phyloP scores from a whole-genome alignment of 2,797 vertebrate genomes.

The Microcaecilia unicolor region DNA sequence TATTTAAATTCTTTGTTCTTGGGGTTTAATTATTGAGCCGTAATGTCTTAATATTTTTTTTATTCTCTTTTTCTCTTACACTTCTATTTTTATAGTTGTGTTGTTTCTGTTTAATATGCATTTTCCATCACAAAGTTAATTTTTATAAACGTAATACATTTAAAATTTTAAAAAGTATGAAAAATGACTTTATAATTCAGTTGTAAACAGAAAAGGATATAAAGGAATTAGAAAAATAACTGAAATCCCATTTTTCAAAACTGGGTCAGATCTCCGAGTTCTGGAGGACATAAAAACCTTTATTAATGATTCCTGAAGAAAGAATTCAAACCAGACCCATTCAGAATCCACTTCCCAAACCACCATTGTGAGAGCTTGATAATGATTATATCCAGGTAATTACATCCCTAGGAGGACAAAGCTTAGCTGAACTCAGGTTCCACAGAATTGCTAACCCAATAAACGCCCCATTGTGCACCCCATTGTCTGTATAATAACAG shows the following conservation, averaged over 20 bases:
- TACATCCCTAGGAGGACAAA: slow-evolving; percentile 22
- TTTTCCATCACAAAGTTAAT: no score
- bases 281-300: neutral
- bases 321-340: neutral
- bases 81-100: no score
- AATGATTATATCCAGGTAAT: slow-evolving; percentile 25
- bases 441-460: slow-evolving; percentile 5
- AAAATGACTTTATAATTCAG: slow-evolving; percentile 10
- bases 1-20: no score
- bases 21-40: no score
- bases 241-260: neutral
- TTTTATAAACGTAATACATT: no score
- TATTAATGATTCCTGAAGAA: slow-evolving; percentile 1
- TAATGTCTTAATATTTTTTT: no score
- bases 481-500: slow-evolving; percentile 14
- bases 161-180: no score
- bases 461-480: slow-evolving; percentile 2
- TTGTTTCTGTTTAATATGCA: no score
- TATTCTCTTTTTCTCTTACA: no score
- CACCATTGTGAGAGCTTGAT: neutral
- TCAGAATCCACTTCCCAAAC: slow-evolving; percentile 1
- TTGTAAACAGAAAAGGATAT: slow-evolving; percentile 1
- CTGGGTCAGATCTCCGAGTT: neutral
- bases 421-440: slow-evolving; percentile 12
- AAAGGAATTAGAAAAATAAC: slow-evolving; percentile 11